These are phyloP conservation scores for Xenopus petersii DNA, from an alignment of 2,797 vertebrate genomes.

Conservation along the genomic window DNA sequence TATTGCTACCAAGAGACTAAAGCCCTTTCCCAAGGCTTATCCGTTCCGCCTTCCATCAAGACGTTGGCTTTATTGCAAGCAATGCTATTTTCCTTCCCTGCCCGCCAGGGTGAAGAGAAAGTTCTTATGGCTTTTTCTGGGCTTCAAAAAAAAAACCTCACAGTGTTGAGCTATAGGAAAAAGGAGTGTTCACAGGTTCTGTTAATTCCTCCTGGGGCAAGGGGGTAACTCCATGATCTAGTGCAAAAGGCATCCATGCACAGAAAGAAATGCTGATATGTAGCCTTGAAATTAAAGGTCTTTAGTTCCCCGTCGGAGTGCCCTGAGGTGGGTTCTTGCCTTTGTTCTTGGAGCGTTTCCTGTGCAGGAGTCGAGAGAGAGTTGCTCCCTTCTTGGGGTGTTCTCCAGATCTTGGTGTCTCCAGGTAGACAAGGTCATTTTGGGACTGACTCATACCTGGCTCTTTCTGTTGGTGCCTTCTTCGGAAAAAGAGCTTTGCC, in stretches of 20 bases:
- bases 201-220: not conserved
- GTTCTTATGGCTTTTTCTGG: constrained; percentile 1
- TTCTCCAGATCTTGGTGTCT: constrained; percentile 67
- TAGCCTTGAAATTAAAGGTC: not conserved
- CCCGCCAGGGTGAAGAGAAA: not conserved
- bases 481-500: constrained; percentile 90
- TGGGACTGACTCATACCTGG: constrained; percentile 96
- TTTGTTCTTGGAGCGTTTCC: constrained; percentile 77
- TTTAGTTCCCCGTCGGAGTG: constrained; percentile 24
- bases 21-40: not conserved
- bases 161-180: constrained; percentile 37
- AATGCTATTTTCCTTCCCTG: not conserved
- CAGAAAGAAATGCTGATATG: not conserved
- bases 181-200: not conserved
- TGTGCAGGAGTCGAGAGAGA: constrained; percentile 79
- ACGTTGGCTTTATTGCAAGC: not conserved
- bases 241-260: not conserved
- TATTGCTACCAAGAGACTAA: constrained; percentile 18
- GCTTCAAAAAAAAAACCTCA: constrained; percentile 19
- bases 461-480: constrained; percentile 89
- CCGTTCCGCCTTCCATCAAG: not conserved
- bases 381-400: constrained; percentile 77
- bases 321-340: constrained; percentile 70
- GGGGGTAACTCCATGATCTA: too few relatives aligned
- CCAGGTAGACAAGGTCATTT: constrained; percentile 91